phyloP scores from a whole-genome alignment of 2,888 invertebrate species.

The Agrotis ipsilon region DNA sequence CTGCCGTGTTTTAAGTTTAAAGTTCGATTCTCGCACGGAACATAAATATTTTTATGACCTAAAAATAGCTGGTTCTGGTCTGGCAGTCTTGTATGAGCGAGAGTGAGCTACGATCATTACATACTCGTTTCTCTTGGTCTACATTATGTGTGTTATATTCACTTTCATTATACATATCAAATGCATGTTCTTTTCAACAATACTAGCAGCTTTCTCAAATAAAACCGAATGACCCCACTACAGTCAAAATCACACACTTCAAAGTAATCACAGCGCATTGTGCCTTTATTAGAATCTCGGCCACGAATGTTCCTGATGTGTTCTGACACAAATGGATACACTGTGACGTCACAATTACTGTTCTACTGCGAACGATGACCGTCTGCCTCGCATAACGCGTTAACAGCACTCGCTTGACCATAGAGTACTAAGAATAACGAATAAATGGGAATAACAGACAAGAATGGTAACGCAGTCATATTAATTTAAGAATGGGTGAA shows the following conservation, averaged over 20 bases:
- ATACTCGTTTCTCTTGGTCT: no score
- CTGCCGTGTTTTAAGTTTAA: no score
- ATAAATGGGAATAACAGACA: neutral
- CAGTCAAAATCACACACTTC: conserved; percentile 47
- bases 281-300: conserved; percentile 47
- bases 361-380: conserved; percentile 44
- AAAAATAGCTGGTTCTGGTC: no score
- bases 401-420: conserved; percentile 30
- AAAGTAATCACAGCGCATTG: conserved; percentile 32
- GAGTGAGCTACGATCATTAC: no score
- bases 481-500: neutral
- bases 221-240: conserved; percentile 20
- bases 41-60: no score
- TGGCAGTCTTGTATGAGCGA: no score
- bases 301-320: conserved; percentile 56
- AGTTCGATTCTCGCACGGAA: no score
- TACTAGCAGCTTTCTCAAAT: conserved; percentile 5
- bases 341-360: conserved; percentile 23
- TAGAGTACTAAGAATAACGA: neutral
- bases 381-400: conserved; percentile 23
- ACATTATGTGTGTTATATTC: no score
- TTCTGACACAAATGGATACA: conserved; percentile 49
- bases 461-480: neutral
- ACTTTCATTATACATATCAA: neutral
- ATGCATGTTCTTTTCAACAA: neutral